Conservation (phyloP, 2,797 vertebrate species). For the Aulostomus chinensis region DNA sequence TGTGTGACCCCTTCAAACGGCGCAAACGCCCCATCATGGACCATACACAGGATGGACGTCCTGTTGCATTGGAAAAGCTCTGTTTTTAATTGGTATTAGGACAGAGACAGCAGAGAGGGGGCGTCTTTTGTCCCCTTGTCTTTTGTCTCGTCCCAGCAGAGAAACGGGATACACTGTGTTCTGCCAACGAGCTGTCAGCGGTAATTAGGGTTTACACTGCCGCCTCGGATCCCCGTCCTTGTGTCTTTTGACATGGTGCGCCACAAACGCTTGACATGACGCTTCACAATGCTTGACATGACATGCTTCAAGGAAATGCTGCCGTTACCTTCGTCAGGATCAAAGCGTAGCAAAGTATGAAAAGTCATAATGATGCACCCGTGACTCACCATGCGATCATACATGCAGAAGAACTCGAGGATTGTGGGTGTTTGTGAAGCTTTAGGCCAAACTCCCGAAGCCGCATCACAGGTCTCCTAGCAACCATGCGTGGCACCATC, state of each 20-base stretch:
- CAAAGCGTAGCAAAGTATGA: background rate
- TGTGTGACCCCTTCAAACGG: slow-evolving; percentile 35
- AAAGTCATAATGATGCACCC: background rate
- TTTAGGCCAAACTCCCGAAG: slow-evolving; percentile 11
- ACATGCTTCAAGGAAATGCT: slow-evolving; percentile 27
- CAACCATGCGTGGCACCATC: slow-evolving; percentile 30
- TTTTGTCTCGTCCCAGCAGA: slow-evolving; percentile 58
- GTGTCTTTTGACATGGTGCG: slow-evolving; percentile 68
- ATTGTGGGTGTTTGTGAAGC: slow-evolving; percentile 33
- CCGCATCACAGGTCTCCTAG: slow-evolving; percentile 46
- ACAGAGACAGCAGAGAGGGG: slow-evolving; percentile 53
- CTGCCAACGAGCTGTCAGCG: slow-evolving; percentile 72
- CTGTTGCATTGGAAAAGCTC: slow-evolving; percentile 13
- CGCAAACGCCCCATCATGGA: slow-evolving; percentile 37
- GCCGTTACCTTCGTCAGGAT: background rate
- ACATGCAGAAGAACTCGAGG: no score
- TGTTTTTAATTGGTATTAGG: slow-evolving; percentile 72
- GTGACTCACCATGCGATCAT: no score
- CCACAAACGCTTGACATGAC: slow-evolving; percentile 12
- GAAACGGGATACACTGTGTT: slow-evolving; percentile 74
- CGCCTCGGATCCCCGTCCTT: slow-evolving; percentile 33
- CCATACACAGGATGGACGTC: slow-evolving; percentile 21
- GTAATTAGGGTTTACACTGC: slow-evolving; percentile 72
- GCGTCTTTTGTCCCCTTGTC: slow-evolving; percentile 59
- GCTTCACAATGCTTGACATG: slow-evolving; percentile 11